These are phyloP conservation scores for Peromyscus attwateri DNA, from an alignment of 2,797 vertebrate genomes.

Conservation along the genomic window DNA sequence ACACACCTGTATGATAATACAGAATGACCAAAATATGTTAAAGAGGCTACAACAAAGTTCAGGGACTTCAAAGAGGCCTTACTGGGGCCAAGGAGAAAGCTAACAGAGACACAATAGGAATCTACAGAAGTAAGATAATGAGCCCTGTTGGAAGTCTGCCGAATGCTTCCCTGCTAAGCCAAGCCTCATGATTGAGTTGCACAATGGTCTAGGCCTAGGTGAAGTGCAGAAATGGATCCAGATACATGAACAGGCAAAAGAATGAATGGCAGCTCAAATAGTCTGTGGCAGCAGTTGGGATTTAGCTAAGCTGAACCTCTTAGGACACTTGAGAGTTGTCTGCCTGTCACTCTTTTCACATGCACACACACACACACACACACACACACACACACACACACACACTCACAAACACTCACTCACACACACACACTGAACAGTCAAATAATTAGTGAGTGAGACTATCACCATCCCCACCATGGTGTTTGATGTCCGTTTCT, in stretches of 20 bases:
- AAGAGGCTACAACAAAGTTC: background rate
- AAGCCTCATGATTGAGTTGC: background rate
- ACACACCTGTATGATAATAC: background rate
- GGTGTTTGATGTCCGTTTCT: no score
- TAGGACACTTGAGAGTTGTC: background rate
- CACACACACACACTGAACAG: background rate
- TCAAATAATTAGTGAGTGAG: background rate
- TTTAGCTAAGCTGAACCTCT: no score
- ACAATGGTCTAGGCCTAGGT: no score
- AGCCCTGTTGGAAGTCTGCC: background rate
- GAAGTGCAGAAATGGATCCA: background rate
- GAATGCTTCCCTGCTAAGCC: background rate
- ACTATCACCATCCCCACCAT: background rate
- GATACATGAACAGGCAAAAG: background rate
- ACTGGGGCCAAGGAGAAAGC: background rate
- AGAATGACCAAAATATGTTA: background rate
- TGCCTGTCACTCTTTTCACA: background rate
- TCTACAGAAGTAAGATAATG: no score
- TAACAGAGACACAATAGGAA: background rate
- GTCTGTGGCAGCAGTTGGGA: background rate
- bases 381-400: no score
- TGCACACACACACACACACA: no score
- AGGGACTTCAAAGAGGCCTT: background rate
- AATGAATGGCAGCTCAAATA: background rate
- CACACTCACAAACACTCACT: no score